phyloP scores from a whole-genome alignment of 1,140 invertebrate species.

The Drosophila insularis region DNA sequence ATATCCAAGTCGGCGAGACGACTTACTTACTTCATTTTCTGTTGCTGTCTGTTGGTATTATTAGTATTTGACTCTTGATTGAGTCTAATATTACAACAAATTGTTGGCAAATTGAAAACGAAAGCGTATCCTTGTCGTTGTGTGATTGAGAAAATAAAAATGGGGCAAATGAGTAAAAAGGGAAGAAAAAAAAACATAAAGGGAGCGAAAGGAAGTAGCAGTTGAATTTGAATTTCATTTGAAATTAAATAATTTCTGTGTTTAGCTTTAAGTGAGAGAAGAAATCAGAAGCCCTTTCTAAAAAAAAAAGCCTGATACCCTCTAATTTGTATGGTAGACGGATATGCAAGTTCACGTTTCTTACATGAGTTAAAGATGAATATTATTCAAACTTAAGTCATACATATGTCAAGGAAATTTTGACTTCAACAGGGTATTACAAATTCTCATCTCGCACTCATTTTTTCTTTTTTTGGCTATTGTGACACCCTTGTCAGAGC shows the following conservation, averaged over 20 bases:
- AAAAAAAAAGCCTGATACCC: too few species aligned
- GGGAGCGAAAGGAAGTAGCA: neutral
- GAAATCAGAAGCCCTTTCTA: neutral
- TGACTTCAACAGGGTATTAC: neutral
- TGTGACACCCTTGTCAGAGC: constrained; percentile 55
- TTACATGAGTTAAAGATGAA: too few species aligned
- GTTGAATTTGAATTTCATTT: neutral
- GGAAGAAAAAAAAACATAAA: neutral
- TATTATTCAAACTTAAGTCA: too few species aligned
- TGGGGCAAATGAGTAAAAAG: neutral
- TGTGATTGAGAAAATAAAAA: neutral
- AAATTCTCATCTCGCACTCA: too few species aligned
- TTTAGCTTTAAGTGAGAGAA: neutral
- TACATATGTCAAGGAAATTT: too few species aligned
- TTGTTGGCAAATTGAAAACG: constrained; percentile 58
- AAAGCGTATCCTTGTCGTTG: constrained; percentile 16
- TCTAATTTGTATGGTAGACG: too few species aligned
- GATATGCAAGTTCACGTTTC: too few species aligned
- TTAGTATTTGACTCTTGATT: constrained; percentile 70
- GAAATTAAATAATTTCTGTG: constrained; percentile 6
- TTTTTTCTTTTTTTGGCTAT: constrained; percentile 12
- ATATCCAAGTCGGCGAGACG: too few species aligned
- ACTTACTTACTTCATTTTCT: too few species aligned
- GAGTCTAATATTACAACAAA: constrained; percentile 60
- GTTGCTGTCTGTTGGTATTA: constrained; percentile 55